Conservation (phyloP, 2,888 invertebrate species). For the Blastobasis adustella region DNA sequence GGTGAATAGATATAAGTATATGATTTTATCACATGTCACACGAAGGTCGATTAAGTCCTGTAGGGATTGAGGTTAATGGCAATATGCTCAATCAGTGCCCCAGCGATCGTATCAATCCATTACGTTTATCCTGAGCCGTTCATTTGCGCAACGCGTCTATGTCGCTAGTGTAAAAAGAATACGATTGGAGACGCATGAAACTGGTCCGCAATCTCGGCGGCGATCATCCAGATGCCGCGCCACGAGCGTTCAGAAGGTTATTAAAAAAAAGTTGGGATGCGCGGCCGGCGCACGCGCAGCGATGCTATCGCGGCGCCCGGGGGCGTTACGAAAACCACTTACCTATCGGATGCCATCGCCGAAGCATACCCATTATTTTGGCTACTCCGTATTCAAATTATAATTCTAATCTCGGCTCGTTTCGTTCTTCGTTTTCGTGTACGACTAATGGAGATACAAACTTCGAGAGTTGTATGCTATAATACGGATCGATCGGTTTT, state of each 20-base stretch:
- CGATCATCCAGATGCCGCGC: constrained; percentile 46
- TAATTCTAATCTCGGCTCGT: constrained; percentile 33
- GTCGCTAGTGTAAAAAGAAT: constrained; percentile 28
- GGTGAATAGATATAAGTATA: constrained; percentile 10
- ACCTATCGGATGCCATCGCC: constrained; percentile 63
- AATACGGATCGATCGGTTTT: too few species aligned
- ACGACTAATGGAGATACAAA: constrained; percentile 3
- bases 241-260: constrained; percentile 37
- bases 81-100: constrained; percentile 33
- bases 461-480: neutral
- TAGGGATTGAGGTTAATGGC: constrained; percentile 58
- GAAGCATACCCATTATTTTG: constrained; percentile 58
- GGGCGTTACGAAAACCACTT: constrained; percentile 72
- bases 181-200: constrained; percentile 34
- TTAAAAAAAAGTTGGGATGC: constrained; percentile 32
- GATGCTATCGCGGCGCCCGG: constrained; percentile 55
- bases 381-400: constrained; percentile 58
- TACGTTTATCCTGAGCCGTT: constrained; percentile 34
- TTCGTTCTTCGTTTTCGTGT: constrained; percentile 28
- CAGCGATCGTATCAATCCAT: constrained; percentile 43
- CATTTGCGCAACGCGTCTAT: constrained; percentile 28
- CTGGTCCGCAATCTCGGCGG: constrained; percentile 35
- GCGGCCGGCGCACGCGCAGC: constrained; percentile 47
- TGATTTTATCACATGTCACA: constrained; percentile 42
- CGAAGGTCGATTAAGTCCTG: constrained; percentile 53